Base-by-base conservation (phyloP, 2,113 vertebrate genomes). In the Hippocampus barbouri region DNA sequence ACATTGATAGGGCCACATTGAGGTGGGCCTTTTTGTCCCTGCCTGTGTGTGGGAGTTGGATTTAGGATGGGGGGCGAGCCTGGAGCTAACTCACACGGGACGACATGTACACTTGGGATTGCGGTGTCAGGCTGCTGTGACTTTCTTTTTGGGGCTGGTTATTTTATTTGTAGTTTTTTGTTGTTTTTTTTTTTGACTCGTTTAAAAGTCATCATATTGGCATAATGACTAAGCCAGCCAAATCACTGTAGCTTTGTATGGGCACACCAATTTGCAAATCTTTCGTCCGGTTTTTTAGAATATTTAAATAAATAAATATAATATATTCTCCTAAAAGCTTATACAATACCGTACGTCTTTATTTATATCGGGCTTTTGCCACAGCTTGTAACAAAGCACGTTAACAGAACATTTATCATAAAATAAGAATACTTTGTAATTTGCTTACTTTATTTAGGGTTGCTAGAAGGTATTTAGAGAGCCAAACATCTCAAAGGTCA, bases 1-100 rank as follows among this genome's bases (percentile, higher is more conserved):
- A 92, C 90, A 93, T 85, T 91, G 91, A 92, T 91, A 92, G 89
- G 85, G 77, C 88, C 85, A 82, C 87, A 86, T 86, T 73, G 89
- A 90, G 87, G 88, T 89, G 84, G 83, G 85, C 89, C 87, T 88
- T 91, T 88, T 90, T 90, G 88, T 90, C 75, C 84, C 74, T 81
- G 86, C 74, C 86, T 90, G 85, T 91, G 88, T 91, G 89, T 85
- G 88, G 82, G 90, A 87, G 78, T 78, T 64, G 77, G 77, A 65
- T 79, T 82, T 74, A 83, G 69, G 79, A 76, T 82, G 76, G 80
- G 76, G 80, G 85, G 84, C 30, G 81, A 43, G 80, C 74, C 76
- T 82, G 66, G 75, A 86, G 82, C 79, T 85, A 82, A 87, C 83
- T 87, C 79, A 67, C 74, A 73, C 80, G 76, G 83, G 79, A 79